Percentiles rank a stretch among this genome's conserved stretches.
These are phyloP conservation scores for Nephotettix cincticeps DNA, from an alignment of 1,140 invertebrate genomes.

Conservation along the genomic window DNA sequence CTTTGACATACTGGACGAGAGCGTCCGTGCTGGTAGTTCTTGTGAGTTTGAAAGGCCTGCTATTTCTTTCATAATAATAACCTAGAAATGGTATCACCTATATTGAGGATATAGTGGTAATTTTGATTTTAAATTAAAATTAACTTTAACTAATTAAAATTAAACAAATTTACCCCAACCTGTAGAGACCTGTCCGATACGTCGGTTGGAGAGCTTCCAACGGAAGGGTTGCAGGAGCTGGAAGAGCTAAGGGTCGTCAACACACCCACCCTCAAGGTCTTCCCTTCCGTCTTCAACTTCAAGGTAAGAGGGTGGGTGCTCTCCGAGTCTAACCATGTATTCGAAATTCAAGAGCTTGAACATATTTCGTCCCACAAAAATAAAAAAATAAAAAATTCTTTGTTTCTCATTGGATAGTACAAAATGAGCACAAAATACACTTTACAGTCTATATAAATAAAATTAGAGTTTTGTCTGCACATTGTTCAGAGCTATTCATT, in stretches of 20 bases:
- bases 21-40: background rate
- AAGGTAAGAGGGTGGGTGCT: conserved; percentile 58
- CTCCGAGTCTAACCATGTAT: no score
- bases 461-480: no score
- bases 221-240: conserved; percentile 65
- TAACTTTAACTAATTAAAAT: background rate
- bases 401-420: no score
- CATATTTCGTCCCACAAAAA: no score
- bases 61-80: conserved; percentile 56
- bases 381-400: no score
- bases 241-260: conserved; percentile 67
- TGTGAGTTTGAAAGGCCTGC: conserved; percentile 56
- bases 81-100: background rate
- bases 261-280: conserved; percentile 68
- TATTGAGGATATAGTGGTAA: conserved; percentile 22
- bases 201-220: conserved; percentile 67
- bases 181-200: conserved; percentile 76
- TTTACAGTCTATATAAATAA: no score
- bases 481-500: no score
- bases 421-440: no score
- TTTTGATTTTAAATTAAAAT: background rate
- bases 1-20: no score
- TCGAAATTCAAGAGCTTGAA: no score
- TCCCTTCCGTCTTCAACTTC: conserved; percentile 80
- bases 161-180: conserved; percentile 32